Evolutionary conservation across 2,888 invertebrate genomes (phyloP).

Genomic region (Nebria salina): DNA sequence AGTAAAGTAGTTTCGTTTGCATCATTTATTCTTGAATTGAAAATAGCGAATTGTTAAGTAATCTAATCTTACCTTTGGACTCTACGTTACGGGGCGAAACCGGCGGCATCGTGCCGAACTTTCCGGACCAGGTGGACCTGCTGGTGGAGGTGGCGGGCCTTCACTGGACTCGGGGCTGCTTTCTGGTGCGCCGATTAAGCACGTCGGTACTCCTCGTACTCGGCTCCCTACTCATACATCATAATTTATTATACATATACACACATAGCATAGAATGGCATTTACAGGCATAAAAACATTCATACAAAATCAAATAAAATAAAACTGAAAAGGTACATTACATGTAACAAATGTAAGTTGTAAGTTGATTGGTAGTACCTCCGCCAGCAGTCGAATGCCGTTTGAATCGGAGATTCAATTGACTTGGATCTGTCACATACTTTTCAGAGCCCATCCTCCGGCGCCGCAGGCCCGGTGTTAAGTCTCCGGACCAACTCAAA

Average conservation of each 20-base stretch:
- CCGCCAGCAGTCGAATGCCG: conserved; percentile 65
- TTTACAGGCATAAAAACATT: background rate
- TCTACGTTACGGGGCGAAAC: conserved; percentile 61
- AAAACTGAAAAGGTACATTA: background rate
- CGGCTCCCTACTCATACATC: conserved; percentile 55
- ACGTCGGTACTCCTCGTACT: conserved; percentile 61
- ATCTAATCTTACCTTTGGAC: background rate
- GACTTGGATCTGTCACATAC: conserved; percentile 85
- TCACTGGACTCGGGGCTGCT: conserved; percentile 56
- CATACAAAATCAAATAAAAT: background rate
- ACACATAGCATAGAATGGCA: background rate
- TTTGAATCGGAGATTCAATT: conserved; percentile 82
- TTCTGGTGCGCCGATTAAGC: conserved; percentile 60
- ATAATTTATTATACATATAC: background rate
- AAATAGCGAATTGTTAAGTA: background rate
- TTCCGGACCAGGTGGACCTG: conserved; percentile 59
- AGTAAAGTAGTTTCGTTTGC: background rate
- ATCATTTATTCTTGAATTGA: background rate
- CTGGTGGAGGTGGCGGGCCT: conserved; percentile 58
- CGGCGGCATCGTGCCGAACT: conserved; percentile 61
- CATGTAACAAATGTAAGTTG: conserved; percentile 1
- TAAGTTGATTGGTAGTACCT: conserved; percentile 1
- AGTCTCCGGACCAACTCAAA: conserved; percentile 73
- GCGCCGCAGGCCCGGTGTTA: conserved; percentile 77
- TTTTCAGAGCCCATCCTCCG: conserved; percentile 78